A percentile compares a stretch with the other conserved stretches of the same genome.
phyloP scores from a whole-genome alignment of 2,797 vertebrate species.

The Vespertilio murinus region DNA sequence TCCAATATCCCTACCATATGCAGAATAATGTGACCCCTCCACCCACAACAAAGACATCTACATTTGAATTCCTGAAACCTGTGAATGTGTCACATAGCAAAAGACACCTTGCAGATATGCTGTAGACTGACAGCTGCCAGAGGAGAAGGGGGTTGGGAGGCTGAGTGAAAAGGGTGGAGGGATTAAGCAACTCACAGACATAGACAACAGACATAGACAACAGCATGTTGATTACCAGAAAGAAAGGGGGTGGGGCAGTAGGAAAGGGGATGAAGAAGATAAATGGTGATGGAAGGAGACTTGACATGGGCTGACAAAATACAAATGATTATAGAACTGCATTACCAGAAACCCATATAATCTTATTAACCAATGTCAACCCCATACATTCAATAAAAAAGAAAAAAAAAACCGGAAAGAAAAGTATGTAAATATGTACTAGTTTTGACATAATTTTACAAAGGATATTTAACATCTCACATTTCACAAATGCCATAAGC shows the following conservation, averaged over 20 bases:
- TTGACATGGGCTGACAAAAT: neutral
- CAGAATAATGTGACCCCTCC: neutral
- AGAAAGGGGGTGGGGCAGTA: neutral
- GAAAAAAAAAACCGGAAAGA: constrained; percentile 33
- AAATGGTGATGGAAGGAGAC: neutral
- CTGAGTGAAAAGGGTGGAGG: neutral
- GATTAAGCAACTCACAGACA: neutral
- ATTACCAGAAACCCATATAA: neutral
- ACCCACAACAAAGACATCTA: neutral
- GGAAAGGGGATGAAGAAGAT: neutral
- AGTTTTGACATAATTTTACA: neutral
- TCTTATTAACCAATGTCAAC: neutral
- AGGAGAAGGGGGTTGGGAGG: neutral
- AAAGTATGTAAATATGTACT: neutral
- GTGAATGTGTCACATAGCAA: neutral
- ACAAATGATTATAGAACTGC: neutral
- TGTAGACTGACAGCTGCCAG: neutral
- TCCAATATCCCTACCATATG: neutral
- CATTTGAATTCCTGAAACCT: neutral
- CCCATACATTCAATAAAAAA: neutral
- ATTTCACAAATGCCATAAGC: neutral
- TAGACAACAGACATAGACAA: neutral
- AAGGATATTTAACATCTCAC: neutral
- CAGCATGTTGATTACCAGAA: neutral
- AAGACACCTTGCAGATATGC: neutral